These are phyloP conservation scores for Dysdera silvatica DNA, from an alignment of 1,140 invertebrate genomes.

Conservation along the genomic window DNA sequence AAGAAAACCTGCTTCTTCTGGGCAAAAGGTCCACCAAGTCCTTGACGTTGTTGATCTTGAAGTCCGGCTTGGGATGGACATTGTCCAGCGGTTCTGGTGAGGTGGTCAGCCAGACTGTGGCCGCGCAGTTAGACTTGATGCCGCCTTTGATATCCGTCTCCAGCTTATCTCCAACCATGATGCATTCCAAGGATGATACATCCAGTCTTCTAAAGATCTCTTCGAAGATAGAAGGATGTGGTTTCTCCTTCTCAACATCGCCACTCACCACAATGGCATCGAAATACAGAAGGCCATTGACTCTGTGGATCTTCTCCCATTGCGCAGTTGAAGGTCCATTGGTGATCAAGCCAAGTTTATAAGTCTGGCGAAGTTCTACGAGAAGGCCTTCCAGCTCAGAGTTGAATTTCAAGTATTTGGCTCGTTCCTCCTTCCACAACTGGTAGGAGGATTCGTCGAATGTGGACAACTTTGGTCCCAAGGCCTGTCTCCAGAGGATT, in stretches of 20 bases:
- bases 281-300: slow-evolving; percentile 61
- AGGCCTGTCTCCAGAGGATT: slow-evolving; percentile 62
- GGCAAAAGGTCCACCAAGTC: slow-evolving; percentile 26
- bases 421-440: slow-evolving; percentile 66
- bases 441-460: slow-evolving; percentile 61
- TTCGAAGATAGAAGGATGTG: slow-evolving; percentile 58
- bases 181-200: slow-evolving; percentile 60
- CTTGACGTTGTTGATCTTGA: slow-evolving; percentile 30
- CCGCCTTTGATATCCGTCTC: slow-evolving; percentile 77
- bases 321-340: slow-evolving; percentile 74
- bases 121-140: slow-evolving; percentile 60
- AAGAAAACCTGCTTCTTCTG: slow-evolving; percentile 2
- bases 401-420: slow-evolving; percentile 58
- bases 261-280: slow-evolving; percentile 72
- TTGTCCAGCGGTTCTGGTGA: neutral
- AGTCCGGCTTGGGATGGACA: slow-evolving; percentile 36
- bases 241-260: slow-evolving; percentile 74
- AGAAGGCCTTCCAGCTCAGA: slow-evolving; percentile 58
- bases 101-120: slow-evolving; percentile 66
- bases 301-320: slow-evolving; percentile 66
- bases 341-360: slow-evolving; percentile 66
- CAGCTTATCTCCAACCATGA: slow-evolving; percentile 78
- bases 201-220: slow-evolving; percentile 63
- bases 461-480: slow-evolving; percentile 62
- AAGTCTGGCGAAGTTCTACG: slow-evolving; percentile 54